Conservation (phyloP, 2,797 vertebrate genomes). For the Acanthurus leucopareius region DNA sequence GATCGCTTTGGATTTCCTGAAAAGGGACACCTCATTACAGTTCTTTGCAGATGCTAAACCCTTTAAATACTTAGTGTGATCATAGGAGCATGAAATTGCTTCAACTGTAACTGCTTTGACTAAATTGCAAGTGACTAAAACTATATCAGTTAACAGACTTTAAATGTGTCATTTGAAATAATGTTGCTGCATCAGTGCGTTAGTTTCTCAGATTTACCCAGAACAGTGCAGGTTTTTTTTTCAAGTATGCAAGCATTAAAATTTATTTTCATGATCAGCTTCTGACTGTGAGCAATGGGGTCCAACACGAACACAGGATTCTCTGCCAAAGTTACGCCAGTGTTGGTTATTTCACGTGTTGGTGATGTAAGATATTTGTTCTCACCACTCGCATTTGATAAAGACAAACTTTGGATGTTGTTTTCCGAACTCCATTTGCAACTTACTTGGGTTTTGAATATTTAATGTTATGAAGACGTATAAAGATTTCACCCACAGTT, state of each 20-base stretch:
- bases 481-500: background rate
- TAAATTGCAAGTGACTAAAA: slow-evolving; percentile 76
- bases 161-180: slow-evolving; percentile 73
- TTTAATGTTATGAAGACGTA: background rate
- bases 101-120: slow-evolving; percentile 73
- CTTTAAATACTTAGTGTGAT: slow-evolving; percentile 75
- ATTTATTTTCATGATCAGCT: background rate
- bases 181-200: slow-evolving; percentile 36
- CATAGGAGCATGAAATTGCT: slow-evolving; percentile 80
- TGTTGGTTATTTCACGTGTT: background rate
- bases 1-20: slow-evolving; percentile 33
- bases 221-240: background rate
- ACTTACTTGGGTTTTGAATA: background rate
- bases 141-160: slow-evolving; percentile 65
- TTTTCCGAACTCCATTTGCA: background rate
- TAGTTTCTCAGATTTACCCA: background rate
- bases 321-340: background rate
- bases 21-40: slow-evolving; percentile 55
- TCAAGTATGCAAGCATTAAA: background rate
- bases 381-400: background rate
- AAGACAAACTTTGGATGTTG: too few species aligned
- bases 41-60: slow-evolving; percentile 70
- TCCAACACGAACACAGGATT: background rate
- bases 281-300: background rate
- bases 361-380: background rate